A percentile compares a stretch with the other conserved stretches of the same genome.
Evolutionary conservation across 2,113 vertebrate species (phyloP).

Genomic region (Hucho hucho): DNA sequence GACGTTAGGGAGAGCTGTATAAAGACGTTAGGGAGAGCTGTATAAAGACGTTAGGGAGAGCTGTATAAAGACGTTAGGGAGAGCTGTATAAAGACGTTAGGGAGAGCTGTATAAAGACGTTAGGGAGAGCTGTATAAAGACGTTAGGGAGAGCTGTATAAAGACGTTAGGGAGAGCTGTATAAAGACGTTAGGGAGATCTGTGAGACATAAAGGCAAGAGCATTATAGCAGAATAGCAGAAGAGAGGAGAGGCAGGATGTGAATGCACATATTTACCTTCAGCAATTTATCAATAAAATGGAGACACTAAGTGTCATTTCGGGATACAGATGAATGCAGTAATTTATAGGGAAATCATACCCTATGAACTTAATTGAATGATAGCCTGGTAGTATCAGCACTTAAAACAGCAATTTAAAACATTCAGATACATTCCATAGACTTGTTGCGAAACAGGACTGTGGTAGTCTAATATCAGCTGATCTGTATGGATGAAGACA

Average conservation of each 20-base stretch:
- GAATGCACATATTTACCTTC: slow-evolving; percentile 31
- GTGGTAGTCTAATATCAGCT: slow-evolving; percentile 20
- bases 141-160: too few relatives aligned
- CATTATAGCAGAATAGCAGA: slow-evolving; percentile 19
- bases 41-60: too few relatives aligned
- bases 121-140: too few relatives aligned
- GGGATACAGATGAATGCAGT: not conserved
- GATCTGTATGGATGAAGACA: not conserved
- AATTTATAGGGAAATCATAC: not conserved
- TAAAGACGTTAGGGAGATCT: too few relatives aligned
- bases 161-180: too few relatives aligned
- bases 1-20: too few relatives aligned
- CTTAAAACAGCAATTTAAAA: not conserved
- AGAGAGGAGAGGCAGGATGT: slow-evolving; percentile 47
- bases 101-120: too few relatives aligned
- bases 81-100: too few relatives aligned
- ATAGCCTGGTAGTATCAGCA: not conserved
- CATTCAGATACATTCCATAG: not conserved
- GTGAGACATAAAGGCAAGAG: slow-evolving; percentile 36
- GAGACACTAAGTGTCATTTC: slow-evolving; percentile 24
- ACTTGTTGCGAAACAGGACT: slow-evolving; percentile 27
- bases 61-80: too few relatives aligned
- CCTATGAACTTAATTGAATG: not conserved
- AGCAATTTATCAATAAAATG: slow-evolving; percentile 36
- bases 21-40: too few relatives aligned